Evolutionary conservation across 2,797 vertebrate species (phyloP).

Genomic region (Danionella dracula): DNA sequence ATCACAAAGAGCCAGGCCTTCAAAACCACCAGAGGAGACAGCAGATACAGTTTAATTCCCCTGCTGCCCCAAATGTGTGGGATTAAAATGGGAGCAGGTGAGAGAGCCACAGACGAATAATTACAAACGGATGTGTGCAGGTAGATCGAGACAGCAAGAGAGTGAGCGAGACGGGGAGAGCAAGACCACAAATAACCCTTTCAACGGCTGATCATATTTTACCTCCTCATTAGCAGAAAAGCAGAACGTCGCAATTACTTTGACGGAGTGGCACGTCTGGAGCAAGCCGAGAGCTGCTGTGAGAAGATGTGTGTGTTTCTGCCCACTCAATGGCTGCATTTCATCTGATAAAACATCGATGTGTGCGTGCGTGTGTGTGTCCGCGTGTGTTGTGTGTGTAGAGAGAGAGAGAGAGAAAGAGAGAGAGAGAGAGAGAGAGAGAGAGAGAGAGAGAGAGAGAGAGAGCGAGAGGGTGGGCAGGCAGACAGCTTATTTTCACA

Average conservation of each 20-base stretch:
- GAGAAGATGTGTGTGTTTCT: slow-evolving; percentile 49
- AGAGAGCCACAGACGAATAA: slow-evolving; percentile 21
- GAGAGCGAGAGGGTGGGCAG: neutral
- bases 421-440: neutral
- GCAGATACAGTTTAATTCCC: slow-evolving; percentile 16
- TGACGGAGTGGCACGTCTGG: slow-evolving; percentile 57
- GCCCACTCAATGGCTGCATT: slow-evolving; percentile 21
- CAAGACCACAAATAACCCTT: slow-evolving; percentile 55
- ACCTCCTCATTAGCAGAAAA: slow-evolving; percentile 72
- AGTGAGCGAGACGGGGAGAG: neutral
- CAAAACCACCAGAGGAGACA: neutral
- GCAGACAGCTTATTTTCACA: neutral
- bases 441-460: neutral
- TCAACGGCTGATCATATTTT: slow-evolving; percentile 64
- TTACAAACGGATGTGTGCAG: slow-evolving; percentile 10
- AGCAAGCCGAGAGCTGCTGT: slow-evolving; percentile 46
- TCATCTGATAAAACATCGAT: neutral
- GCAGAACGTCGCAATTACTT: slow-evolving; percentile 64
- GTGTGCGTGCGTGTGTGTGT: neutral
- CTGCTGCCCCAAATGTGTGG: neutral
- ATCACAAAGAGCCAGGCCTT: neutral
- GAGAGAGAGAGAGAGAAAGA: neutral
- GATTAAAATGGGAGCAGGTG: slow-evolving; percentile 26
- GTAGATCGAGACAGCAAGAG: neutral
- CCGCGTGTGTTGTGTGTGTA: neutral